Evolutionary conservation across 2,797 vertebrate genomes (phyloP).

Genomic region (Columba guinea): DNA sequence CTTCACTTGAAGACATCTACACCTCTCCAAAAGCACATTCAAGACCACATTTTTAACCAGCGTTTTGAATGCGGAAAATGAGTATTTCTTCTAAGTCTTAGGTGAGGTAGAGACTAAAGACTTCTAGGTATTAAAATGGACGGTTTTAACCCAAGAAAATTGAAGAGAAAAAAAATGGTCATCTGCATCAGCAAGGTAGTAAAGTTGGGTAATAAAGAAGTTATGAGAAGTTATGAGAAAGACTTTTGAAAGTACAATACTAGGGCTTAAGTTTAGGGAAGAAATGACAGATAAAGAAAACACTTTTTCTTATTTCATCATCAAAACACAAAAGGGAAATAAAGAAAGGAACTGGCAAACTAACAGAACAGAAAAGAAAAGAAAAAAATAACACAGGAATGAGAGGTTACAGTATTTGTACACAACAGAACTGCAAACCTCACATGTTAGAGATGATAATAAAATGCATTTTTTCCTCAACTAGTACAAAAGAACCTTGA

Average conservation of each 20-base stretch:
- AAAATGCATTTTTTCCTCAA: neutral
- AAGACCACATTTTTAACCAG: neutral
- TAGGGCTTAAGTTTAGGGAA: neutral
- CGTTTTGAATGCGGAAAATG: neutral
- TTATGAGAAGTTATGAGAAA: too few species aligned
- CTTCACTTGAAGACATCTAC: neutral
- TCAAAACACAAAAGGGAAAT: neutral
- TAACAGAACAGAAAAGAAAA: neutral
- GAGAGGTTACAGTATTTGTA: neutral
- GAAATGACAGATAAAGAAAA: neutral
- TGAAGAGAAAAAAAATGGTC: neutral
- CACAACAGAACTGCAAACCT: neutral
- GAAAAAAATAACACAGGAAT: neutral
- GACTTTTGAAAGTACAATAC: neutral
- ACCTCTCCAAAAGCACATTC: neutral
- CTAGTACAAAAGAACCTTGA: neutral
- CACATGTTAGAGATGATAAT: fast-evolving
- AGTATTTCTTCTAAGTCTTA: neutral
- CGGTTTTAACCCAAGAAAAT: neutral
- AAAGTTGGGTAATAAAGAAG: neutral
- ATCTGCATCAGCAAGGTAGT: neutral
- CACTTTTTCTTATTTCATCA: neutral
- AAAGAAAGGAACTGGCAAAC: neutral
- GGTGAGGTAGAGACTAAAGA: neutral
- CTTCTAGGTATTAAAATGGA: neutral